Evolutionary conservation across 2,113 vertebrate species (phyloP), one percentile per base, ranked within the genome.

Genomic region (Heteronetta atricapilla): DNA sequence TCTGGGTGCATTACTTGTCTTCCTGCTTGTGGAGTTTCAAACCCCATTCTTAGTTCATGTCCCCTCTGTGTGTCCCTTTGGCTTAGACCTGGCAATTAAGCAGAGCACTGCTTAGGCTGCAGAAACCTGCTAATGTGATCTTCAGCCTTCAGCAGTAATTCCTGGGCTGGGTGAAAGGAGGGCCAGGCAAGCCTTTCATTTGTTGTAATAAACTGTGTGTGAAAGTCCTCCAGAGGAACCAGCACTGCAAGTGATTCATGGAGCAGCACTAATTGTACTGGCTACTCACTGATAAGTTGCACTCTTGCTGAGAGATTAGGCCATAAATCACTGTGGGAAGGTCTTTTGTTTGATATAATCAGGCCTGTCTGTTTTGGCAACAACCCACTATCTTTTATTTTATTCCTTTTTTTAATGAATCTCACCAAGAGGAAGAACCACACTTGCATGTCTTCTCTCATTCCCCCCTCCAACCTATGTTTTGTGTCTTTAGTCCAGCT

Each of bases 291-390:
- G 85, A 70, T 75, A 94, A 93, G 1, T 59, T 94, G 59, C 23
- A 50, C 38, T 4, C 55, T 62, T 91, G 58, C n/a, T 82, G 70
- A 82, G 40, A 94, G 67, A 94, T 93, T 96, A 80, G 62, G 34
- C 55, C 73, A 92, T 95, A 86, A 93, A 96, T 96, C 89, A 90
- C 44, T 23, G 25, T 48, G n/a, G 25, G 44, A n/a, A 93, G 48
- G 55, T 88, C 1, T 69, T 90, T 95, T 76, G 6, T 90, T 91
- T 76, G 80, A 86, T 90, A 26, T 64, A 83, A 94, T 94, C 68
- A 10, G 40, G 6, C 8, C 31, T 86, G 26, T 33, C 40, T 7
- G 26, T 93, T 94, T 80, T 76, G 68, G 36, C 62, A 88, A 25
- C 18, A 13, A 62, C 38, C 10, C 14, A 4, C 19, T 92, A 81